Conservation (phyloP, 2,113 vertebrate species). For the Saguinus imperator region DNA sequence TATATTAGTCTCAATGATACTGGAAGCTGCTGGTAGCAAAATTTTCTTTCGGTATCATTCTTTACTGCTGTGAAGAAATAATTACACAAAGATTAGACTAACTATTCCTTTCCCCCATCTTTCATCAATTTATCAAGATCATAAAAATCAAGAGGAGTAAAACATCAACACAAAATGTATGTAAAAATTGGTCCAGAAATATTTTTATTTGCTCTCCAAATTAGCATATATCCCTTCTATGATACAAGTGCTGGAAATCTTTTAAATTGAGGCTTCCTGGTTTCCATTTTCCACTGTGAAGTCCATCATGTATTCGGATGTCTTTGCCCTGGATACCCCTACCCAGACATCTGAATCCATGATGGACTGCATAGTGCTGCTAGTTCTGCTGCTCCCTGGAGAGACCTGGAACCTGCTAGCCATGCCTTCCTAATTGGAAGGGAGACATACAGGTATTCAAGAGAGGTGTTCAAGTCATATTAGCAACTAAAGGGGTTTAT, state of each 20-base stretch:
- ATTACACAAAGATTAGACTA: constrained; percentile 63
- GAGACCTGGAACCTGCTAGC: background rate
- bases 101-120: background rate
- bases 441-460: background rate
- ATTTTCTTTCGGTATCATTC: constrained; percentile 95
- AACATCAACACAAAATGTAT: background rate
- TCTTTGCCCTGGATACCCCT: background rate
- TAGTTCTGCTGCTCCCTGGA: background rate
- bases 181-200: background rate
- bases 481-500: background rate
- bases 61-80: constrained; percentile 88
- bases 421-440: background rate
- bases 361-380: background rate
- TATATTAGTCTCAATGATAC: constrained; percentile 96
- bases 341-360: too few species aligned
- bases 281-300: background rate
- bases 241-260: background rate
- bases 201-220: background rate
- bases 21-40: constrained; percentile 97
- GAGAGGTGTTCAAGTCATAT: background rate
- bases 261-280: background rate
- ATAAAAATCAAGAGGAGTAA: background rate
- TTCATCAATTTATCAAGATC: background rate
- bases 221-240: background rate
- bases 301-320: background rate